Conservation (phyloP, 2,888 invertebrate genomes). For the Anarsia innoxiella region DNA sequence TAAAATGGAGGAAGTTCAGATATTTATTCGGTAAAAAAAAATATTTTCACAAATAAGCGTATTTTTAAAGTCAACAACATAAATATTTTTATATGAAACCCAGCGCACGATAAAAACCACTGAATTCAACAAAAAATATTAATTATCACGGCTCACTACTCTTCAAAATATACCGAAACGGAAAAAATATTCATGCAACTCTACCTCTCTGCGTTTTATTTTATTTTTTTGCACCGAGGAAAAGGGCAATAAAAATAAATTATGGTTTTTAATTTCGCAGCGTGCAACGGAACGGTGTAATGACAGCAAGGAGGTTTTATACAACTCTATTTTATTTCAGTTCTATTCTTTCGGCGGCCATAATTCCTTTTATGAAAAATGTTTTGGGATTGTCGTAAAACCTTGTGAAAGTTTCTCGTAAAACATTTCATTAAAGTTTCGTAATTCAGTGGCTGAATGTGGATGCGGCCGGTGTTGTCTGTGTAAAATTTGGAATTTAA, state of each 20-base stretch:
- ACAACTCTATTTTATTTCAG: conserved; percentile 14
- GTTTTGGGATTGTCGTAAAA: too few species aligned
- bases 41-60: too few species aligned
- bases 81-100: too few species aligned
- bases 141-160: too few species aligned
- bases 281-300: conserved; percentile 25
- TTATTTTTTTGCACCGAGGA: conserved; percentile 32
- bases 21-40: too few species aligned
- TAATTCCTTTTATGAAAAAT: conserved; percentile 5
- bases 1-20: too few species aligned
- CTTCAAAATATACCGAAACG: too few species aligned
- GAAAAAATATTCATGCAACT: conserved; percentile 1
- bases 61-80: too few species aligned
- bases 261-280: conserved; percentile 61
- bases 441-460: conserved; percentile 1
- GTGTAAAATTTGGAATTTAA: not conserved
- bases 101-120: too few species aligned
- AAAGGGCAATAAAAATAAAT: conserved; percentile 59
- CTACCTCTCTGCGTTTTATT: too few species aligned
- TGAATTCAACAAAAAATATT: too few species aligned
- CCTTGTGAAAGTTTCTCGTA: conserved; percentile 2
- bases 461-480: not conserved
- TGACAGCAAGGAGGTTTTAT: conserved; percentile 18
- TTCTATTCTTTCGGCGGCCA: conserved; percentile 3
- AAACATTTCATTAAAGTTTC: conserved; percentile 9